Conservation (phyloP, 2,113 vertebrate species). For the Mixornis gularis region DNA sequence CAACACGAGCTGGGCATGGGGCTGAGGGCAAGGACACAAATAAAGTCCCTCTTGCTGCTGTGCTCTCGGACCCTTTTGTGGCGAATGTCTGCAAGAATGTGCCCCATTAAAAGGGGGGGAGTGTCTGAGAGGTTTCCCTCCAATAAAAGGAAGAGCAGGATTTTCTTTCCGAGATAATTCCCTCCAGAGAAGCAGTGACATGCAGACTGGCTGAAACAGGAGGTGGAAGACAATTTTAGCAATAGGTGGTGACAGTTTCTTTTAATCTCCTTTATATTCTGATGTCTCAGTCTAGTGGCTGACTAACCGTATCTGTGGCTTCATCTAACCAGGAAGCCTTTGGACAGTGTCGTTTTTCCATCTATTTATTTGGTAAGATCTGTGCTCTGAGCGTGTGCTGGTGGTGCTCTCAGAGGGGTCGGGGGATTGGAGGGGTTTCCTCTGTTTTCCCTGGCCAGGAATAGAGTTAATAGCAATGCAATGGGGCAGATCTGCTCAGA, state of each 20-base stretch:
- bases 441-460: not conserved
- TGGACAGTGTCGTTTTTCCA: not conserved
- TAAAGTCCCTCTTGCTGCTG: not conserved
- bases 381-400: not conserved
- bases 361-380: not conserved
- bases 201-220: not conserved
- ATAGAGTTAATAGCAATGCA: fast-evolving
- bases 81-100: fast-evolving
- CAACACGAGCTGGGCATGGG: fast-evolving
- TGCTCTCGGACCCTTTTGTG: not conserved
- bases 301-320: not conserved
- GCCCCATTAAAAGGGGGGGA: not conserved
- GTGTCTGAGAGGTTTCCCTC: not conserved
- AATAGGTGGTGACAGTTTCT: conserved; percentile 31
- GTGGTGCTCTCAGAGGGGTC: not conserved
- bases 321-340: not conserved
- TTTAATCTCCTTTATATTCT: not conserved
- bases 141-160: not conserved
- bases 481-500: not conserved
- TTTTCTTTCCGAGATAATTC: not conserved
- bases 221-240: not conserved
- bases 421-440: not conserved
- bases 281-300: not conserved
- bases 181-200: not conserved
- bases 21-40: not conserved